Percentiles rank a stretch among this genome's conserved stretches.
Evolutionary conservation across 2,113 vertebrate species (phyloP).

Genomic region (Amblyornis subalaris): DNA sequence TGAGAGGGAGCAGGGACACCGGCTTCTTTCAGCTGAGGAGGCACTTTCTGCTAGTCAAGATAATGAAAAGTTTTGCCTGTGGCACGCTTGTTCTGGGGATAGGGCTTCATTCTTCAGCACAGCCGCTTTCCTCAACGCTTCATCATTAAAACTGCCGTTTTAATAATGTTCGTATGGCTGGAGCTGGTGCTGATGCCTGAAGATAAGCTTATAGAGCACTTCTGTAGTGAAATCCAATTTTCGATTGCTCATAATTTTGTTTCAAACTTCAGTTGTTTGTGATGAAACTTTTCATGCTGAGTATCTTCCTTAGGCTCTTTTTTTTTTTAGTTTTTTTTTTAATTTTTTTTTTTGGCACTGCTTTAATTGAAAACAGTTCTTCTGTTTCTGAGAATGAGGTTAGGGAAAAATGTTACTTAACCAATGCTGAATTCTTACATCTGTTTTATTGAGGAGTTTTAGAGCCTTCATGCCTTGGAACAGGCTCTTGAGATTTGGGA

Average conservation of each 20-base stretch:
- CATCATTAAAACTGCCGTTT: neutral
- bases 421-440: conserved; percentile 41
- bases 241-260: neutral
- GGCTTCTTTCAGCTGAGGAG: neutral
- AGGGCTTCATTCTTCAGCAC: neutral
- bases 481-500: neutral
- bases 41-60: neutral
- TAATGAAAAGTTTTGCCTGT: neutral
- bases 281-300: conserved; percentile 10
- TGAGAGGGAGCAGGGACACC: neutral
- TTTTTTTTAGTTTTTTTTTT: neutral
- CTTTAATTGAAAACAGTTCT: conserved; percentile 50
- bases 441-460: conserved; percentile 39
- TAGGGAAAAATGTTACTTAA: conserved; percentile 56
- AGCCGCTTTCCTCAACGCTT: neutral
- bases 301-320: conserved; percentile 11
- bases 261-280: neutral
- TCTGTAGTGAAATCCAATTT: neutral
- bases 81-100: neutral
- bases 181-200: neutral
- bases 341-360: neutral
- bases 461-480: conserved; percentile 25
- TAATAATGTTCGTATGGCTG: neutral
- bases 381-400: conserved; percentile 51
- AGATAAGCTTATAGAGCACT: neutral